Conservation (phyloP, 2,797 vertebrate species). For the Danio albolineatus region DNA sequence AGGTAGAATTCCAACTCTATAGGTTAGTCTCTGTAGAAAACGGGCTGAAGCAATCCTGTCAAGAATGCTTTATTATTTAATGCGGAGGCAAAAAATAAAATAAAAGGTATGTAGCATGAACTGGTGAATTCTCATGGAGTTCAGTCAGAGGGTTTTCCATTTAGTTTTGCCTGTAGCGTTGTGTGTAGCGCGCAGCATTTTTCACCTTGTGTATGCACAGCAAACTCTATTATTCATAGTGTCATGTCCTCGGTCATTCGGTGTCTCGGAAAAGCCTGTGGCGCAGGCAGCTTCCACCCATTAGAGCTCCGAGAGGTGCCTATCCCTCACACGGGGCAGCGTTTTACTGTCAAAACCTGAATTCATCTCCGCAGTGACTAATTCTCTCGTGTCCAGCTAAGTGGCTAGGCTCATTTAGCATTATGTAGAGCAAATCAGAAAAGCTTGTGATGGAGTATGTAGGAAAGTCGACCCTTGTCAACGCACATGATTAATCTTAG, state of each 20-base stretch:
- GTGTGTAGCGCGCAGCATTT: constrained; percentile 29
- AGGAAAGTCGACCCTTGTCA: constrained; percentile 55
- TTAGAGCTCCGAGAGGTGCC: constrained; percentile 35
- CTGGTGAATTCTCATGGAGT: not conserved
- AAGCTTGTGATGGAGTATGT: constrained; percentile 66
- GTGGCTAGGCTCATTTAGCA: constrained; percentile 71
- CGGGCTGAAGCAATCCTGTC: not conserved
- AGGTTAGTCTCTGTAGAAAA: not conserved
- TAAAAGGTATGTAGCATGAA: not conserved
- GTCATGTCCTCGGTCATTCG: constrained; percentile 49
- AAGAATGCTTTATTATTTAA: constrained; percentile 17
- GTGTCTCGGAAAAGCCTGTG: constrained; percentile 39
- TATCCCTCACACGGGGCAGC: constrained; percentile 47
- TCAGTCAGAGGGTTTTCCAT: constrained; percentile 4
- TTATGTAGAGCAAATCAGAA: constrained; percentile 66
- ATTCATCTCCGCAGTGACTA: constrained; percentile 68
- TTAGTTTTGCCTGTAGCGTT: constrained; percentile 36
- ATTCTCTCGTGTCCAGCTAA: constrained; percentile 60
- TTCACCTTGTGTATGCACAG: constrained; percentile 40
- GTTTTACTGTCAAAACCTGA: constrained; percentile 50
- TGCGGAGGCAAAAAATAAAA: constrained; percentile 6
- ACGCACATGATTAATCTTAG: constrained; percentile 69
- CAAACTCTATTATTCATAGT: constrained; percentile 51
- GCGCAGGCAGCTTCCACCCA: constrained; percentile 27
- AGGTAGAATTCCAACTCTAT: not conserved